Evolutionary conservation across 2,113 vertebrate species (phyloP).

Genomic region (Sardina pilchardus): DNA sequence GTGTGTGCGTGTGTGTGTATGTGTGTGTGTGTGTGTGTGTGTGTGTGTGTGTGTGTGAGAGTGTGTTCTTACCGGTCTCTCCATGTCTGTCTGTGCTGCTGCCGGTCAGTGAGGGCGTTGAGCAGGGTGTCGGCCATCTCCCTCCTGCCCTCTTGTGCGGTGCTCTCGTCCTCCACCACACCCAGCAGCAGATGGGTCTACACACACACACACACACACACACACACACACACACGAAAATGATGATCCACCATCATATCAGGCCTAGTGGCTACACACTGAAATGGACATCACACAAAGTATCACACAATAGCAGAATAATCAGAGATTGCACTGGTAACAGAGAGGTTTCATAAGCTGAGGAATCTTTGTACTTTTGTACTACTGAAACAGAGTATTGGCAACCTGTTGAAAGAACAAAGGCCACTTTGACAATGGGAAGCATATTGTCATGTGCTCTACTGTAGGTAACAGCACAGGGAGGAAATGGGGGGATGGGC

Average conservation of each 20-base stretch:
- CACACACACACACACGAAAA: background rate
- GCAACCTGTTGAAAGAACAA: too few species aligned
- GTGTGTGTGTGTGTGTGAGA: conserved; percentile 34
- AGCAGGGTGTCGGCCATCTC: conserved; percentile 80
- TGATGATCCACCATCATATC: too few species aligned
- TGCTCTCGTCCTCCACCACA: conserved; percentile 66
- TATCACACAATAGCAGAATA: background rate
- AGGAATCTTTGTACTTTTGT: too few species aligned
- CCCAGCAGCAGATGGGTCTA: conserved; percentile 82
- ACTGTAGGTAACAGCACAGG: too few species aligned
- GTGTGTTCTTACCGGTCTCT: conserved; percentile 78
- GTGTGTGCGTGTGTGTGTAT: conserved; percentile 29
- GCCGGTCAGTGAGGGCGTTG: conserved; percentile 79
- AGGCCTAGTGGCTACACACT: too few species aligned
- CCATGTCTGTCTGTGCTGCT: conserved; percentile 89
- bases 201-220: conserved; percentile 50
- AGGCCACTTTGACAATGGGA: too few species aligned
- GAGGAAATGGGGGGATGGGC: too few species aligned
- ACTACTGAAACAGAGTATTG: too few species aligned
- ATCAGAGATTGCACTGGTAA: too few species aligned
- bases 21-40: conserved; percentile 13
- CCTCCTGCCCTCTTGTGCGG: conserved; percentile 71
- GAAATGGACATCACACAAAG: background rate
- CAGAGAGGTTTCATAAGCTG: too few species aligned
- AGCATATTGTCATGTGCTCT: too few species aligned